Conservation (phyloP, 1,140 invertebrate genomes). For the Drosophila pallidifrons region DNA sequence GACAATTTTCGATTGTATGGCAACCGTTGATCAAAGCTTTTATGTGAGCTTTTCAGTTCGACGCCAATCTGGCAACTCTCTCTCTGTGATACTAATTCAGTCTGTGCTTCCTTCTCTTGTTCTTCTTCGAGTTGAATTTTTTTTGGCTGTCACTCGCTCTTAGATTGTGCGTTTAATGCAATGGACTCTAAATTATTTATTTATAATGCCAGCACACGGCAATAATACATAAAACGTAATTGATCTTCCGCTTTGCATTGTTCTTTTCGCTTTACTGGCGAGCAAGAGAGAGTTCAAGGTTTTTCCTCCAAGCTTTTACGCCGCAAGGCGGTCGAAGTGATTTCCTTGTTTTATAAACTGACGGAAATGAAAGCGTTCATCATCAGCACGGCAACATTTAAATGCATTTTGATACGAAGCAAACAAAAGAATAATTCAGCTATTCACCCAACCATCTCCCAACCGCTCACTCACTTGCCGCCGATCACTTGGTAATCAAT, state of each 20-base stretch:
- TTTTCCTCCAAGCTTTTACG: conserved; percentile 51
- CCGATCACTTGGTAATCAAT: background rate
- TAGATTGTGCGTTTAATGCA: background rate
- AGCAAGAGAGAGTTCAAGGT: conserved; percentile 65
- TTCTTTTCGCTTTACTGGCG: conserved; percentile 29
- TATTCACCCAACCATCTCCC: conserved; percentile 41
- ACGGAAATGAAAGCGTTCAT: conserved; percentile 56
- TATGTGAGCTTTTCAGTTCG: conserved; percentile 22
- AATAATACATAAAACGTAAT: conserved; percentile 30
- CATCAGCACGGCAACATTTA: conserved; percentile 28
- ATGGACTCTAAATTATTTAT: conserved; percentile 21
- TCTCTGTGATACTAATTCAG: background rate
- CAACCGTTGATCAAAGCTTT: conserved; percentile 25
- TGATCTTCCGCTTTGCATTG: conserved; percentile 27
- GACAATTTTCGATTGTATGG: background rate
- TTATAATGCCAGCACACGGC: conserved; percentile 9
- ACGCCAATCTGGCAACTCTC: conserved; percentile 27
- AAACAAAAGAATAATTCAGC: conserved; percentile 55
- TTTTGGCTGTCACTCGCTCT: conserved; percentile 6
- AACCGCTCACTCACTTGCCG: conserved; percentile 24
- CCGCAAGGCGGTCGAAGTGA: conserved; percentile 55
- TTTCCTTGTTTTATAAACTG: conserved; percentile 70
- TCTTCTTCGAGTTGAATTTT: conserved; percentile 4
- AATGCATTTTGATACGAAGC: conserved; percentile 60
- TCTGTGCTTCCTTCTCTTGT: conserved; percentile 9